These are phyloP conservation scores for Andrena flavipes DNA, from an alignment of 2,888 invertebrate genomes.

Conservation along the genomic window DNA sequence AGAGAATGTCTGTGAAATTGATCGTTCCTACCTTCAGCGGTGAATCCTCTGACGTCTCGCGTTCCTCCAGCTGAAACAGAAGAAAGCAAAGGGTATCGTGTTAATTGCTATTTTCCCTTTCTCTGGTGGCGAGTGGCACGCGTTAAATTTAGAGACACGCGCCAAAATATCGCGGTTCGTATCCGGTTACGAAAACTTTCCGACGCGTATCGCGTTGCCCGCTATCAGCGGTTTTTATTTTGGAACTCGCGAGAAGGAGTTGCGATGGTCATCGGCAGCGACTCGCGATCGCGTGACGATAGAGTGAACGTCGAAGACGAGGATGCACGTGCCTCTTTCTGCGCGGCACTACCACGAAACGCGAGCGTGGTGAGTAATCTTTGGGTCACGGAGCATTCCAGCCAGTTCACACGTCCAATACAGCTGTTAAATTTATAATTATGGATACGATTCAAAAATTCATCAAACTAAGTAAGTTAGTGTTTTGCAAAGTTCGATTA, in stretches of 20 bases:
- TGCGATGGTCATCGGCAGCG: constrained; percentile 17
- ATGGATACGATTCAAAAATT: no score
- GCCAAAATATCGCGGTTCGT: constrained; percentile 16
- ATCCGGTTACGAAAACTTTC: constrained; percentile 44
- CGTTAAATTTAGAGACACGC: constrained; percentile 30
- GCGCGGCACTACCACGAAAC: constrained; percentile 28
- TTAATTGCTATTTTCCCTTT: constrained; percentile 19
- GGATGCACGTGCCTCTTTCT: constrained; percentile 37
- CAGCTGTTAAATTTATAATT: no score
- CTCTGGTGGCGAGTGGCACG: background rate
- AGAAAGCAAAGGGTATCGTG: constrained; percentile 1
- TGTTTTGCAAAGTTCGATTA: no score
- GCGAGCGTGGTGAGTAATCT: constrained; percentile 7
- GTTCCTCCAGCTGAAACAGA: constrained; percentile 70
- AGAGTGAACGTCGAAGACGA: constrained; percentile 29
- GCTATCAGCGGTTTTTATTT: constrained; percentile 36
- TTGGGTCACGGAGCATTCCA: background rate
- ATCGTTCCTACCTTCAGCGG: constrained; percentile 67
- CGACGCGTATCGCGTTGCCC: background rate
- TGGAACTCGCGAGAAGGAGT: background rate
- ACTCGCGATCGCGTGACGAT: constrained; percentile 40
- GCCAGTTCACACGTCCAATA: background rate
- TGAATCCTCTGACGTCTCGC: constrained; percentile 63
- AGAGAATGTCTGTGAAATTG: background rate
- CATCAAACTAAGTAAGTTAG: no score